Conservation (phyloP, 37 sponge, comb jelly and placozoan genomes). For the Amphimedon queenslandica region DNA sequence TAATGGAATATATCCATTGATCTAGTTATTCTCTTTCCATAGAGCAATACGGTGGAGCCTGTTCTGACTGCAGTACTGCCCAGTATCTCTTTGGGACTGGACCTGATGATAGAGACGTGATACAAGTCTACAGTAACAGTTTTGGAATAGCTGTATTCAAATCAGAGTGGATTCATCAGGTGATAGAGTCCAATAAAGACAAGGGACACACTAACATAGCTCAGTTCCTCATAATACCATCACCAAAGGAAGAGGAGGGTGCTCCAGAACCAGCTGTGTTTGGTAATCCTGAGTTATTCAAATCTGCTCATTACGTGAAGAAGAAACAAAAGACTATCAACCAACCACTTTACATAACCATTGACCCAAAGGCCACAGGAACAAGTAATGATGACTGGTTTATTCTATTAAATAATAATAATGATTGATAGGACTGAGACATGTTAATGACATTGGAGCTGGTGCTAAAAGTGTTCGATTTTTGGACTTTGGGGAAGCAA, state of each 20-base stretch:
- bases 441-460: too few relatives aligned
- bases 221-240: too few relatives aligned
- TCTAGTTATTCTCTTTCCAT: neutral
- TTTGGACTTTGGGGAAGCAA: too few relatives aligned
- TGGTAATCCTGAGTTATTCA: too few relatives aligned
- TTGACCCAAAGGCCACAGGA: neutral
- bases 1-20: neutral
- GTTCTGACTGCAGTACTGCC: slow-evolving; percentile 13
- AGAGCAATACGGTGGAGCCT: slow-evolving; percentile 39
- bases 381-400: too few relatives aligned
- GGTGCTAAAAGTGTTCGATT: too few relatives aligned
- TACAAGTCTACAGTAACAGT: slow-evolving; percentile 22
- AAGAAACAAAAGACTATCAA: neutral
- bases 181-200: neutral
- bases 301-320: neutral
- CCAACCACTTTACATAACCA: too few relatives aligned
- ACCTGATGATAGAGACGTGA: slow-evolving; percentile 34
- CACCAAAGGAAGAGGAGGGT: too few relatives aligned
- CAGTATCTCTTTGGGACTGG: slow-evolving; percentile 57
- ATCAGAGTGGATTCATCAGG: slow-evolving; percentile 28
- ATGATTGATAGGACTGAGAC: too few relatives aligned
- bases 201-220: too few relatives aligned
- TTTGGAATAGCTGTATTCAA: slow-evolving; percentile 18
- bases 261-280: too few relatives aligned
- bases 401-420: too few relatives aligned